Evolutionary conservation across 2,888 invertebrate genomes (phyloP), one percentile per base, ranked within the genome.

Genomic region (Cepaea hortensis): DNA sequence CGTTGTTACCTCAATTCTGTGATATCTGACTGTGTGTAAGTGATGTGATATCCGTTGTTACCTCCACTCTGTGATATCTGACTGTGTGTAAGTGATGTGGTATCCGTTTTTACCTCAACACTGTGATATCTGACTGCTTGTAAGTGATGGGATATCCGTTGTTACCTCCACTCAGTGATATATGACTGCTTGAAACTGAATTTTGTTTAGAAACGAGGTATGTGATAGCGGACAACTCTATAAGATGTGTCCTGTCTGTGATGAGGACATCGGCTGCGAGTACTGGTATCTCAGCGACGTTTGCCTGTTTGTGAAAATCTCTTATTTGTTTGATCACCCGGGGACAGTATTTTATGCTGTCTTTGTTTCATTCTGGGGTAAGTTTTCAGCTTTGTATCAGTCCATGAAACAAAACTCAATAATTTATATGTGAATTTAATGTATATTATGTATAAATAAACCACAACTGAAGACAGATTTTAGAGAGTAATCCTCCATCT

Each of bases 171-270:
- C 35, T 35, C 35, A 35, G 35, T 68, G n/a, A 3, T 62, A 46
- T 35, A 4, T 76, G 6, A 55, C 55, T 55, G 11, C 55, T 9
- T 55, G 55, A 55, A 6, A 55, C 55, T 55, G 3, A 9, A n/a
- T 68, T 23, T 4, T 65, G n/a, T 68, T 70, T 80, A 88, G 89
- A 35, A 61, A 85, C 4, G 88, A 88, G 46, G 73, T 88, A 5
- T 96, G 96, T 91, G 91, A 93, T 46, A 95, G 95, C 89, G 94
- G 93, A 9, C 88, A 94, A n/a, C 90, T 92, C 7, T 95, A 94
- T 90, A 94, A 94, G 87, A 96, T 96, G 96, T 96, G 96, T 90
- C 96, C 96, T 0, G 91, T 95, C 13, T 96, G 96, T 92, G 95
- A 95, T 90, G 95, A 95, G 89, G 92, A 94, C 48, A 94, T 95